Evolutionary conservation across 2,888 invertebrate genomes (phyloP), one percentile per base, ranked within the genome.

Genomic region (Scrobipalpa atriplicella): DNA sequence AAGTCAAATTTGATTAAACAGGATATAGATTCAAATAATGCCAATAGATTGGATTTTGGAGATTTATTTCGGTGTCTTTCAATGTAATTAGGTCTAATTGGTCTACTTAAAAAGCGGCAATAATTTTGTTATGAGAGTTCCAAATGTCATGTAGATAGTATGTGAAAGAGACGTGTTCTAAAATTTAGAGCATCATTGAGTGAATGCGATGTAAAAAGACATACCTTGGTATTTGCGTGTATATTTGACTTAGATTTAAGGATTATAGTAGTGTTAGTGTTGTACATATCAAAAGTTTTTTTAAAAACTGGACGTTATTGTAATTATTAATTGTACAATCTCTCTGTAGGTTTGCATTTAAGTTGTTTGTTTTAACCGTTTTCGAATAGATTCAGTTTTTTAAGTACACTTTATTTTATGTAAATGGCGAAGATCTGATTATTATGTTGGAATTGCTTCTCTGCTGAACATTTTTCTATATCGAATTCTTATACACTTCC

Each of bases 261-360:
- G 67, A 73, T n/a, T 77, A 79, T 79, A 78, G 74, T 78, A 79
- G 79, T 36, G 43, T 16, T 76, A 72, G 81, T 78, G 77, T 64
- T 90, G 90, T 90, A 91, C 91, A 91, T 91, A 91, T 91, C 91
- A 91, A 79, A 72, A 70, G 81, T 84, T 89, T 83, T 89, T 74
- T 81, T 83, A 82, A 71, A 74, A 77, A 79, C 72, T 67, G 77
- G 77, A 74, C 66, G 75, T 76, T 79, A 82, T 78, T 79, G 81
- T 82, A 85, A 85, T 79, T 86, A 87, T 78, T 62, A 77, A 78
- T 71, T 87, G 82, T 86, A 86, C 81, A 86, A 86, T 85, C 68
- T 80, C 72, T 78, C 69, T 77, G 70, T 80, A 79, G 78, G 73
- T 75, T 74, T 77, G 89, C 86, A 89, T 88, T 89, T 90, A 86